Evolutionary conservation across 1,140 invertebrate genomes (phyloP).

Genomic region (Drosophila rufa): DNA sequence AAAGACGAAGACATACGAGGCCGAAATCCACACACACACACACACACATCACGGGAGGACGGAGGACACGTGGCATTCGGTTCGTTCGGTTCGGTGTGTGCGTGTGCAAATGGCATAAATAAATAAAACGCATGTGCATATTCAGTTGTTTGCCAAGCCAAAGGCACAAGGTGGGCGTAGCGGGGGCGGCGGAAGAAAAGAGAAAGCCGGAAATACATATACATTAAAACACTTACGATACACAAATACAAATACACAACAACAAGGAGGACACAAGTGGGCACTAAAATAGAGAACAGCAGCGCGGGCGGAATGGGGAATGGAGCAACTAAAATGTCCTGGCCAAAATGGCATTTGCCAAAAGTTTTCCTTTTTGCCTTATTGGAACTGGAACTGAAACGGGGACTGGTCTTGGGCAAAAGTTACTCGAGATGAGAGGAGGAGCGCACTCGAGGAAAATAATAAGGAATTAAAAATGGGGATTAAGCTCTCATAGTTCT

Average conservation of each 20-base stretch:
- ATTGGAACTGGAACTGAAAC: neutral
- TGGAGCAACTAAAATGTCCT: conserved; percentile 3
- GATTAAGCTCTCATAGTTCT: neutral
- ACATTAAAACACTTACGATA: conserved; percentile 78
- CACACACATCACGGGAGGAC: too few species aligned
- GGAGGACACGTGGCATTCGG: conserved; percentile 20
- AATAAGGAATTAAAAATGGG: neutral
- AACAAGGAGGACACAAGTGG: conserved; percentile 38
- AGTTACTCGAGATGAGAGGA: neutral
- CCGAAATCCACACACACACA: conserved; percentile 46
- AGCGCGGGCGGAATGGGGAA: neutral
- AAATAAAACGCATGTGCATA: conserved; percentile 75
- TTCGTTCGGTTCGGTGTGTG: conserved; percentile 24
- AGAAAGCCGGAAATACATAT: conserved; percentile 72
- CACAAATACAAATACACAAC: conserved; percentile 29
- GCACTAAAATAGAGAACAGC: conserved; percentile 46
- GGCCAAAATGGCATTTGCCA: conserved; percentile 35
- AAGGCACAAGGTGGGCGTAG: conserved; percentile 10
- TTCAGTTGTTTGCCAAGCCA: conserved; percentile 61
- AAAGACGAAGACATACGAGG: conserved; percentile 82
- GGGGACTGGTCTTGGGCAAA: neutral
- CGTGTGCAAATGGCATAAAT: conserved; percentile 77
- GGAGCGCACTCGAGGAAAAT: conserved; percentile 9
- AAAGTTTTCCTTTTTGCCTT: conserved; percentile 15
- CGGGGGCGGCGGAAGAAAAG: conserved; percentile 19